phyloP scores from a whole-genome alignment of 2,797 vertebrate species.

The Poliocrania exsul region DNA sequence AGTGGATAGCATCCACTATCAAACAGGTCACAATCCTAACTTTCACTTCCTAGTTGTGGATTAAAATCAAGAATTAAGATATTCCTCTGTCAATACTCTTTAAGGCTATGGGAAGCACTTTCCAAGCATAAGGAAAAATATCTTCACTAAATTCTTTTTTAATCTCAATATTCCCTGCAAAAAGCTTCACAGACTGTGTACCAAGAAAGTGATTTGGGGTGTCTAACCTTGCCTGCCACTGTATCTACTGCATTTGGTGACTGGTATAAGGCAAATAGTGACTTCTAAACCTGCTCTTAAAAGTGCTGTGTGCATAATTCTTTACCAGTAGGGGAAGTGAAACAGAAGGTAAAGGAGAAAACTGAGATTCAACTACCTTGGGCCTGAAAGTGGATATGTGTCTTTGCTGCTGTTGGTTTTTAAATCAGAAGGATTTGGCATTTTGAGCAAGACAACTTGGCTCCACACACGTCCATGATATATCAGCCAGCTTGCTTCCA shows the following conservation, averaged over 20 bases:
- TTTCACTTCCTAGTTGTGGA: neutral
- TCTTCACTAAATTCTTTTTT: neutral
- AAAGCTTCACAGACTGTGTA: neutral
- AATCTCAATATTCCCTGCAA: neutral
- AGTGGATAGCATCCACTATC: neutral
- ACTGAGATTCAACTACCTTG: neutral
- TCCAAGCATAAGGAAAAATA: neutral
- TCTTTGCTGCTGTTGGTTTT: neutral
- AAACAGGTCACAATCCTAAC: neutral
- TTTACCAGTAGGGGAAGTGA: neutral
- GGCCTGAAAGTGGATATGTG: neutral
- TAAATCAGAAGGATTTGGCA: neutral
- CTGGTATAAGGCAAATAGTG: neutral
- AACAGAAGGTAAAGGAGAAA: neutral
- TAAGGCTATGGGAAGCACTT: neutral
- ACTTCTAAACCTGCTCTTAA: neutral
- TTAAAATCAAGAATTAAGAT: neutral
- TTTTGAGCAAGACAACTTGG: neutral
- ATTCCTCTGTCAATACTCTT: neutral
- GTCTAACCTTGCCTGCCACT: neutral
- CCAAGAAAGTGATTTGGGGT: neutral
- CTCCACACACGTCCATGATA: neutral
- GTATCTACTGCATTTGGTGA: neutral
- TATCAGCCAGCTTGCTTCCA: neutral
- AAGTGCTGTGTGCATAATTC: neutral